Percentiles rank a stretch among this genome's conserved stretches.
Conservation (phyloP, 2,888 invertebrate species). For the Digitonthophagus gazella region DNA sequence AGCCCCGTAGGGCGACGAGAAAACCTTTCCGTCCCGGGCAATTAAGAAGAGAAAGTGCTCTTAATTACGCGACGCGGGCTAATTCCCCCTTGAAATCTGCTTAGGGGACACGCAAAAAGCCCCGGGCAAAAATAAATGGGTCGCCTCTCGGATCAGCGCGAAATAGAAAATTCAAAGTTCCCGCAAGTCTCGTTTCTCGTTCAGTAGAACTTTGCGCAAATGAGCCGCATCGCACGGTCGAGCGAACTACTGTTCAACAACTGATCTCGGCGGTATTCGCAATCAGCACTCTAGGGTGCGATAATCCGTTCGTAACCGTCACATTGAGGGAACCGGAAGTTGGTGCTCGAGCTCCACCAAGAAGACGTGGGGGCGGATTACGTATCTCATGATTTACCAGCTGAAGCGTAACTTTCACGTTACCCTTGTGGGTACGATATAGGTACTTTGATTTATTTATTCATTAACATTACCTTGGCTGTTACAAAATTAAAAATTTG, state of each 20-base stretch:
- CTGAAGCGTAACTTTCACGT: constrained; percentile 34
- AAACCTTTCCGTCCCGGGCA: constrained; percentile 2
- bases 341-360: constrained; percentile 19
- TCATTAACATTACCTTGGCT: too few relatives aligned
- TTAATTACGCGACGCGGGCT: constrained; percentile 12
- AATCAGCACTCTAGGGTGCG: constrained; percentile 44
- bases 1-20: not conserved
- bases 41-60: constrained; percentile 12
- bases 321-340: constrained; percentile 25
- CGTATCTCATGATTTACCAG: constrained; percentile 34
- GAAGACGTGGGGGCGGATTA: constrained; percentile 28
- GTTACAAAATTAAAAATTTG: too few relatives aligned
- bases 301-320: constrained; percentile 35
- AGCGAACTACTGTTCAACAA: constrained; percentile 34
- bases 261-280: constrained; percentile 41
- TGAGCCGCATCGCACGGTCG: constrained; percentile 23
- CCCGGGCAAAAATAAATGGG: not conserved
- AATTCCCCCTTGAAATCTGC: constrained; percentile 2
- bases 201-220: constrained; percentile 18
- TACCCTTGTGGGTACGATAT: constrained; percentile 33
- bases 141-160: too few relatives aligned
- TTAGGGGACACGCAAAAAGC: not conserved
- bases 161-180: constrained; percentile 2
- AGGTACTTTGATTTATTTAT: too few relatives aligned
- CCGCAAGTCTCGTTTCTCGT: constrained; percentile 8